Base-by-base conservation (phyloP, 1,140 invertebrate genomes). In the Drosophila teissieri region DNA sequence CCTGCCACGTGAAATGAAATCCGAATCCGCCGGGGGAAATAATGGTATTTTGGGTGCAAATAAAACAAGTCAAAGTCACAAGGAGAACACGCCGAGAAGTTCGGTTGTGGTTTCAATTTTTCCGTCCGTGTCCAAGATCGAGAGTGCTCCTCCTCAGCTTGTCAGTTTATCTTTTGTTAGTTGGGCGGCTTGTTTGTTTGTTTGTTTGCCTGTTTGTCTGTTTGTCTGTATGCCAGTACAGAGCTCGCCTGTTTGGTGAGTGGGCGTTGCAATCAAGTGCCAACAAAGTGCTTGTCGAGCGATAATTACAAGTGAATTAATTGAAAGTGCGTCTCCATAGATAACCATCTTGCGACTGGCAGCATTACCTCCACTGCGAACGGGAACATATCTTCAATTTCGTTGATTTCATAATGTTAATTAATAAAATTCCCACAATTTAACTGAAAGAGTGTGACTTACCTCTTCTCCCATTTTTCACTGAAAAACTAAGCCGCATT, bases 281-380 rank as follows among this genome's bases (percentile, higher is more conserved):
- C 82, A 78, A 82, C 82, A 85, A 85, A 85, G 82, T 82, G 82
- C 83, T 85, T 74, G 78, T 85, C 82, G 86, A 86, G 68, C 67
- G 64, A 88, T 83, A 86, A 88, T 88, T 88, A 86, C 82, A 86
- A 82, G 78, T 78, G 76, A 86, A 88, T 88, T 86, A 86, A 86
- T 86, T 86, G 64, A 86, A 78, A 65, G 80, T 84, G 64, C 61
- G 56, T 55, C 40, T 55, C 65, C 4, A 22, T 10, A 52, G 60
- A 68, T 52, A 65, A 45, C 15, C 22, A 68, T 67, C 45, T 12
- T 7, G 22, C 19, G 24, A 24, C 27, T 36, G 40, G 22, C 22
- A 17, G 44, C 53, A 11, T 15, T 22, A 0, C 19, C 52, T 39
- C 31, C 8, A 8, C 31, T 31, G 8, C 8, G 31, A 31, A 31